Percentiles rank a stretch among this genome's conserved stretches.
These are phyloP conservation scores for Invenusta paracnida DNA, from an alignment of 2,888 invertebrate genomes.

Conservation along the genomic window DNA sequence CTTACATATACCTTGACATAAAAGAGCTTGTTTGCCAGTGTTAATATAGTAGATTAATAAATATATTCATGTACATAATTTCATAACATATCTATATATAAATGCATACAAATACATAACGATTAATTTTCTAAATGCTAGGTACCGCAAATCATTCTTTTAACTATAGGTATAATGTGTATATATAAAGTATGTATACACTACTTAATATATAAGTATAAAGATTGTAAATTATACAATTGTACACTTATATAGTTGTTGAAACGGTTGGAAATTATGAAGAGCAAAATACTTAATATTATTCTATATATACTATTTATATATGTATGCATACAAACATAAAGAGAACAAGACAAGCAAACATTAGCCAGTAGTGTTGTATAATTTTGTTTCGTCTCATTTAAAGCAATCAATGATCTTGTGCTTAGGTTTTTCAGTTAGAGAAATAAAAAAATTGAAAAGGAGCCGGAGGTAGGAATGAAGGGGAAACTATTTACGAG, in stretches of 20 bases:
- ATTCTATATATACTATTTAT: too few species aligned
- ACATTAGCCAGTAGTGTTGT: neutral
- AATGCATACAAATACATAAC: too few species aligned
- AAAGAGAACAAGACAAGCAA: too few species aligned
- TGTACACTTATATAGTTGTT: neutral
- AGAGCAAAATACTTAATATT: neutral
- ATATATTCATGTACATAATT: too few species aligned
- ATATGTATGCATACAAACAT: too few species aligned
- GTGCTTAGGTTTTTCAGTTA: slow-evolving; percentile 18
- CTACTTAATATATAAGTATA: neutral
- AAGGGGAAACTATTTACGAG: neutral
- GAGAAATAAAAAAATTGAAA: neutral
- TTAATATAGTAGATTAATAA: too few species aligned
- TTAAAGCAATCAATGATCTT: slow-evolving; percentile 23
- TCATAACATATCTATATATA: too few species aligned
- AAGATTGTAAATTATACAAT: neutral
- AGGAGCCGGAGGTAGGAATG: neutral
- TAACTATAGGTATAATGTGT: neutral
- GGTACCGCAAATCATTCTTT: too few species aligned
- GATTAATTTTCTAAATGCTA: too few species aligned
- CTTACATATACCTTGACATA: too few species aligned
- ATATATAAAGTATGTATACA: neutral
- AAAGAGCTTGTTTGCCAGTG: too few species aligned
- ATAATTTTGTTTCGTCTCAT: neutral
- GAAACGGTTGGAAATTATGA: neutral